These are phyloP conservation scores for Chrysomela aeneicollis DNA, from an alignment of 2,888 invertebrate species.

Conservation along the genomic window DNA sequence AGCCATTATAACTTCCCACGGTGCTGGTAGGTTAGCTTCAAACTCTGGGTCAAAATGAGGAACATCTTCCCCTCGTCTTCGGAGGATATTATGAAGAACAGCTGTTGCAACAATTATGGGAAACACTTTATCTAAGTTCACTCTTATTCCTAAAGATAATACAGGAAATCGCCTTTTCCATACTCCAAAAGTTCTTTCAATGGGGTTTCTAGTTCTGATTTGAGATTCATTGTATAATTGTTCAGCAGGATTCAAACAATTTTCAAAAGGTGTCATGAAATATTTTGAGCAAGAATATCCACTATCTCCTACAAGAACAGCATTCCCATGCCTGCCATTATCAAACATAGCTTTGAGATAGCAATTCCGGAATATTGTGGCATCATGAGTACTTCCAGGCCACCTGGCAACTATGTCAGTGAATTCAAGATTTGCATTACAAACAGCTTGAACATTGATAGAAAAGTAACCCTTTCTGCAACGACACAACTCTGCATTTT, in stretches of 20 bases:
- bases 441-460: constrained; percentile 45
- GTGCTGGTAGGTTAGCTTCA: constrained; percentile 11
- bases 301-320: constrained; percentile 4
- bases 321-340: constrained; percentile 9
- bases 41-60: constrained; percentile 9
- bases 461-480: constrained; percentile 46
- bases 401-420: too few relatives aligned
- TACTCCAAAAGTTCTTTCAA: constrained; percentile 47
- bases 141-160: constrained; percentile 45
- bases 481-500: constrained; percentile 42
- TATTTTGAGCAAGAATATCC: neutral
- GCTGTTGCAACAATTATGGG: constrained; percentile 36
- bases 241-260: constrained; percentile 31
- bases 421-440: constrained; percentile 31
- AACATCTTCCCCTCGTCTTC: constrained; percentile 20
- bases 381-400: too few relatives aligned
- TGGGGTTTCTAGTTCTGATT: constrained; percentile 42
- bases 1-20: constrained; percentile 16
- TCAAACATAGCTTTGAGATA: constrained; percentile 8
- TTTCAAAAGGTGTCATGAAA: neutral
- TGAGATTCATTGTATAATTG: constrained; percentile 43
- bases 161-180: constrained; percentile 48
- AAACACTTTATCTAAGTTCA: constrained; percentile 37
- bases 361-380: constrained; percentile 9
- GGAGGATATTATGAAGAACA: constrained; percentile 39